Conservation (phyloP, 2,113 vertebrate species). For the Ploceus nigricollis region DNA sequence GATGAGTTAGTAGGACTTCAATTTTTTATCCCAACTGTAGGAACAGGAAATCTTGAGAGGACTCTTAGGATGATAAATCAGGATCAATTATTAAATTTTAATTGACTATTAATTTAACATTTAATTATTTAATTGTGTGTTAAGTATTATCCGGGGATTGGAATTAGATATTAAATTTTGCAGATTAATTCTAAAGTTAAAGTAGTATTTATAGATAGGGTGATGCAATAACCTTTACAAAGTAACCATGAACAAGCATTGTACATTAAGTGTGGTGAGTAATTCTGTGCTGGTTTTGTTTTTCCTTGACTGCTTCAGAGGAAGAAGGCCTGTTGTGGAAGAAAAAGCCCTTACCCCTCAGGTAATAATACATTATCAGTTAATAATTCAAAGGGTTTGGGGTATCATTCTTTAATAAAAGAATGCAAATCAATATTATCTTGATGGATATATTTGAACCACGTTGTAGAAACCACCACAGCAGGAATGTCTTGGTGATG, state of each 20-base stretch:
- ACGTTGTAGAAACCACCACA: not conserved
- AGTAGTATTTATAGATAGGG: not conserved
- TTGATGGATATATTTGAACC: not conserved
- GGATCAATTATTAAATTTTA: not conserved
- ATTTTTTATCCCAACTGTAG: not conserved
- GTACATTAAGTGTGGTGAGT: not conserved
- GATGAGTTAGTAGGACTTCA: not conserved
- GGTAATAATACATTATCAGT: not conserved
- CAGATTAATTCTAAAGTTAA: not conserved
- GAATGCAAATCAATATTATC: not conserved
- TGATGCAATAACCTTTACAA: not conserved
- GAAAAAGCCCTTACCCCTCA: not conserved
- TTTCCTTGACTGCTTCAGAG: not conserved
- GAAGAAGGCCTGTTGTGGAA: not conserved
- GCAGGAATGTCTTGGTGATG: not conserved
- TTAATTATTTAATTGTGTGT: not conserved
- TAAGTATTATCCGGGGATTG: not conserved
- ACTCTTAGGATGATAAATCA: not conserved
- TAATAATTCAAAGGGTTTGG: not conserved
- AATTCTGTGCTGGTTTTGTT: not conserved
- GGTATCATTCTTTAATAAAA: not conserved
- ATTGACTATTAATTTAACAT: not conserved
- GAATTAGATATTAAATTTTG: not conserved
- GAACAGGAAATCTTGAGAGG: not conserved
- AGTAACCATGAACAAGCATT: not conserved